phyloP scores from a whole-genome alignment of 2,113 vertebrate genomes.

The Indri indri region DNA sequence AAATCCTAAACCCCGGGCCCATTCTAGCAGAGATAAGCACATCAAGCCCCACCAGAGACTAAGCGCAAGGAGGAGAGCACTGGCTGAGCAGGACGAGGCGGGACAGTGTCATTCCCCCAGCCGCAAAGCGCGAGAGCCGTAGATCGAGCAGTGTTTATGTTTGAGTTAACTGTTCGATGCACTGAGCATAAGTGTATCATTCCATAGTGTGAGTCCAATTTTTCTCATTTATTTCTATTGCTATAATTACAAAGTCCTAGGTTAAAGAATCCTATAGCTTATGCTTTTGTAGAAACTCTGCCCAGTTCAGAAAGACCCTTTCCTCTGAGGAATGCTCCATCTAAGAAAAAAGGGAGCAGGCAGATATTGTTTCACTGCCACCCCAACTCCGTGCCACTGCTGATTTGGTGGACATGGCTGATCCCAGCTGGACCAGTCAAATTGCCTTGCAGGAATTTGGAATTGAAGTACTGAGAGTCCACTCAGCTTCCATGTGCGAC shows the following conservation, averaged over 20 bases:
- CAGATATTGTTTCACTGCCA: neutral
- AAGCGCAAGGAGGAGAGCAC: neutral
- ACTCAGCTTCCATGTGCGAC: neutral
- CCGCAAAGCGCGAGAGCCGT: accelerated
- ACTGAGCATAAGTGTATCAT: neutral
- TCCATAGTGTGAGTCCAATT: neutral
- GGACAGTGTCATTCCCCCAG: too few species aligned
- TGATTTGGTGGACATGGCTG: neutral
- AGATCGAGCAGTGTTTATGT: too few species aligned
- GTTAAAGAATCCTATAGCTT: neutral
- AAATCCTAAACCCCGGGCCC: neutral
- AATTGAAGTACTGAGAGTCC: neutral
- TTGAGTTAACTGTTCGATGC: neutral
- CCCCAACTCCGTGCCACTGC: neutral
- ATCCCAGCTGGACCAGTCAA: neutral
- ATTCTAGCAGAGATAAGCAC: neutral
- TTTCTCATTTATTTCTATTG: neutral
- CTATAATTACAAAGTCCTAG: neutral
- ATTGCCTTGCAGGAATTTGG: neutral
- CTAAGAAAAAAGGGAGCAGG: neutral
- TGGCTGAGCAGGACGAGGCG: neutral
- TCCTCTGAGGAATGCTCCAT: neutral
- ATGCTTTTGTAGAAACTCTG: neutral
- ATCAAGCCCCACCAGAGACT: neutral
- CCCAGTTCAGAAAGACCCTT: neutral